Percentiles rank a stretch among this genome's conserved stretches.
These are phyloP conservation scores for Selene dorsalis DNA, from an alignment of 2,797 vertebrate species.

Conservation along the genomic window DNA sequence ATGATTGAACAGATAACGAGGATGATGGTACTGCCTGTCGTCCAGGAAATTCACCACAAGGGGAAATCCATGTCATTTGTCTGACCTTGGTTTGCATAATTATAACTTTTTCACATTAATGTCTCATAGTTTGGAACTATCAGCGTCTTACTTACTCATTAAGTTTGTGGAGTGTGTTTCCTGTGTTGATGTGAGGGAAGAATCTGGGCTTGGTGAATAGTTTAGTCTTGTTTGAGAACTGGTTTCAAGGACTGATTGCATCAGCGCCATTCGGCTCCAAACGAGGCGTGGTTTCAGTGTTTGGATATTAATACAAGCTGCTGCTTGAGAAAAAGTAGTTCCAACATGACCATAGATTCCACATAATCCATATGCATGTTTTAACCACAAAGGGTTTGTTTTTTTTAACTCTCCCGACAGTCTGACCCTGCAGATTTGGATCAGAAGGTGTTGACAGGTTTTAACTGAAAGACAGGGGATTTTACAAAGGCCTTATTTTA, in stretches of 20 bases:
- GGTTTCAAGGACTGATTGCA: slow-evolving; percentile 38
- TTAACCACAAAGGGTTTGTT: neutral
- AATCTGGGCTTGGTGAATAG: neutral
- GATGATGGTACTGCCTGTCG: neutral
- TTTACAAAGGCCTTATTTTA: neutral
- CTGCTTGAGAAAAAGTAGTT: slow-evolving; percentile 16
- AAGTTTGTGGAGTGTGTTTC: slow-evolving; percentile 6
- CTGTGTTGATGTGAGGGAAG: neutral
- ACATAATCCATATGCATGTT: slow-evolving; percentile 15
- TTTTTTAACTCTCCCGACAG: neutral
- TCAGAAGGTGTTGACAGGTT: neutral
- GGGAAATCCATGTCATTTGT: neutral
- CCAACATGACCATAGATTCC: slow-evolving; percentile 3
- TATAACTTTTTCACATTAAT: slow-evolving; percentile 9
- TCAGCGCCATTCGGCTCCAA: slow-evolving; percentile 36
- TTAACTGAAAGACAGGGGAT: neutral
- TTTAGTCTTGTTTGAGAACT: slow-evolving; percentile 29
- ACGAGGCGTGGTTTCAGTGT: slow-evolving; percentile 39
- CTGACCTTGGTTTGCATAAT: neutral
- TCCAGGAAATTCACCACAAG: neutral
- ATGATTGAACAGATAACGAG: slow-evolving; percentile 2
- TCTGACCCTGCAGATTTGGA: neutral
- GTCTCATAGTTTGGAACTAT: neutral
- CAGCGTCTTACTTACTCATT: neutral
- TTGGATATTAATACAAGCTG: slow-evolving; percentile 20